Conservation (phyloP, 2,797 vertebrate species). For the Holocentrus rufus region DNA sequence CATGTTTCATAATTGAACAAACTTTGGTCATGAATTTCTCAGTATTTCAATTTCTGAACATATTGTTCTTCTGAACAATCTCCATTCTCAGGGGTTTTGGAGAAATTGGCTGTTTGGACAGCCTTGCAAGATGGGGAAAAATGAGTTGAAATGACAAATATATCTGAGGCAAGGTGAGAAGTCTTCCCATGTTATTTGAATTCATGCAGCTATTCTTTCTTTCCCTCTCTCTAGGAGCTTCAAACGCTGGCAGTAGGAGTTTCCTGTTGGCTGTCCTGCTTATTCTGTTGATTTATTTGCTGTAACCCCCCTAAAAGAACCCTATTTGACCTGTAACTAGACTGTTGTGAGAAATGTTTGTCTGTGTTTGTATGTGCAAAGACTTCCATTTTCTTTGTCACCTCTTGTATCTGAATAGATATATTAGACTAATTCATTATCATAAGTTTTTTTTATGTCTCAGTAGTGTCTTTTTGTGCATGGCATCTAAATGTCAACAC, state of each 20-base stretch:
- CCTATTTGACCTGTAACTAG: neutral
- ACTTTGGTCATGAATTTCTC: neutral
- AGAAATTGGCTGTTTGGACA: no score
- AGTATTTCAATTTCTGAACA: neutral
- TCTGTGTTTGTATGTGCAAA: neutral
- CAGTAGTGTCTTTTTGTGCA: neutral
- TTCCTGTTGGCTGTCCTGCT: slow-evolving; percentile 44
- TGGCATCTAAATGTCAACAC: neutral
- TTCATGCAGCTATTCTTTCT: neutral
- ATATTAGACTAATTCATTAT: neutral
- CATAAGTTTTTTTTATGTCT: no score
- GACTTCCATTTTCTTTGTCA: no score
- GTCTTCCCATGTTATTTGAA: no score
- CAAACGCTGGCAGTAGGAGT: slow-evolving; percentile 18
- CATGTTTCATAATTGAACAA: no score
- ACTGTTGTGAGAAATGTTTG: neutral
- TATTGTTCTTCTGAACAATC: neutral
- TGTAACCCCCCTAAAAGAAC: slow-evolving; percentile 22
- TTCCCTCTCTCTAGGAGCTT: slow-evolving; percentile 48
- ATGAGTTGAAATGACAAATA: no score
- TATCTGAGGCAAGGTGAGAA: no score
- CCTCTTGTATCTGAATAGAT: neutral
- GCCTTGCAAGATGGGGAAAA: no score
- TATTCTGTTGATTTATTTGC: slow-evolving; percentile 31
- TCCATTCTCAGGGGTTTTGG: neutral